These are phyloP conservation scores for Drosophila littoralis DNA, from an alignment of 1,140 invertebrate genomes.

Conservation along the genomic window DNA sequence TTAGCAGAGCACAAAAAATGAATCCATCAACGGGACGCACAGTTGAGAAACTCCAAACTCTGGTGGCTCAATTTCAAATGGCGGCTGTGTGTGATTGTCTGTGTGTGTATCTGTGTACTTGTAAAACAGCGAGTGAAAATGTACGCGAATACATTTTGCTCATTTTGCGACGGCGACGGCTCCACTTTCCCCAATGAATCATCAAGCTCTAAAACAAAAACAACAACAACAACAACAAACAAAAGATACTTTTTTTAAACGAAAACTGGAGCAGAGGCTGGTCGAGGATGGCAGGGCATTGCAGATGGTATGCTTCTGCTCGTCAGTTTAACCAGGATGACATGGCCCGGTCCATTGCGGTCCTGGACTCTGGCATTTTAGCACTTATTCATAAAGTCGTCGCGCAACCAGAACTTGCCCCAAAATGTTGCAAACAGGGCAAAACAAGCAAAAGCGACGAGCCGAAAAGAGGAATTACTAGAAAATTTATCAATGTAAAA, in stretches of 20 bases:
- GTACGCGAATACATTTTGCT: constrained; percentile 48
- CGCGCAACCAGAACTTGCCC: constrained; percentile 56
- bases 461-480: constrained; percentile 73
- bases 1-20: constrained; percentile 1
- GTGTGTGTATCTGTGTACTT: constrained; percentile 16
- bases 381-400: constrained; percentile 84
- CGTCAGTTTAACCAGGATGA: constrained; percentile 84
- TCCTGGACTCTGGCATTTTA: constrained; percentile 84
- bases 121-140: constrained; percentile 3
- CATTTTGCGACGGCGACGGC: constrained; percentile 56
- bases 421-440: constrained; percentile 39
- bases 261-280: constrained; percentile 1
- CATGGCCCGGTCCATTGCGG: constrained; percentile 83
- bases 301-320: constrained; percentile 40
- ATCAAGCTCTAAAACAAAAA: constrained; percentile 41
- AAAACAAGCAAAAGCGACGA: constrained; percentile 50
- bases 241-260: constrained; percentile 25
- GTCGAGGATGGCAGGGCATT: background rate
- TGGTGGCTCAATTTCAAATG: constrained; percentile 11
- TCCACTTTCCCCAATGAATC: constrained; percentile 75
- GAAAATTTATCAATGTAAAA: constrained; percentile 82
- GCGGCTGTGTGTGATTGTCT: constrained; percentile 11
- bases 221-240: constrained; percentile 49
- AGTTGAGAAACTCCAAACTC: constrained; percentile 57
- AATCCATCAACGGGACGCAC: constrained; percentile 59